Evolutionary conservation across 2,797 vertebrate genomes (phyloP).

Genomic region (Hemitrygon akajei): DNA sequence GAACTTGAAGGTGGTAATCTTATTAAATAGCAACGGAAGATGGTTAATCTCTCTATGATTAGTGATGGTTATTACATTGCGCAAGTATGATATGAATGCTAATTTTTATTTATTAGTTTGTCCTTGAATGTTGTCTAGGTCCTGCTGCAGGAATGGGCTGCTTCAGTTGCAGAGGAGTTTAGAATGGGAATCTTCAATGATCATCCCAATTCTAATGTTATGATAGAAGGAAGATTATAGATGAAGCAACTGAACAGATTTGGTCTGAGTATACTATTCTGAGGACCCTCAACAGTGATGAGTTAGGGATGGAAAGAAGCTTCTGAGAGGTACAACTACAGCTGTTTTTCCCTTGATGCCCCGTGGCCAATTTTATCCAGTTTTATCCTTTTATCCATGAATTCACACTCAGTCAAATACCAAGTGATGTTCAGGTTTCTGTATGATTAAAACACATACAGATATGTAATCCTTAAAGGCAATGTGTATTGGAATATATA

Average conservation of each 20-base stretch:
- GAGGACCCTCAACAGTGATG: not conserved
- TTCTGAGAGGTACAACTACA: not conserved
- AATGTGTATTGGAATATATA: too few relatives aligned
- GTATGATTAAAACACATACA: too few relatives aligned
- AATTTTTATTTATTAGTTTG: not conserved
- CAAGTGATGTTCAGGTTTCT: not conserved
- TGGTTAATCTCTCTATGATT: not conserved
- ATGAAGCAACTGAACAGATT: not conserved
- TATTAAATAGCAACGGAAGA: not conserved
- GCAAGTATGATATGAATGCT: not conserved
- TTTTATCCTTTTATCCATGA: not conserved
- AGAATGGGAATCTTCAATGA: not conserved
- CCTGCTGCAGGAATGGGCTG: not conserved
- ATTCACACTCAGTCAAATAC: not conserved
- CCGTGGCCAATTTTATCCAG: not conserved
- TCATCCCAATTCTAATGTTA: not conserved
- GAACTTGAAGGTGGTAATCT: not conserved
- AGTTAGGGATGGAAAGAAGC: not conserved
- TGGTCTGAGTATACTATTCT: not conserved
- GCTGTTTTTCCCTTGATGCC: not conserved
- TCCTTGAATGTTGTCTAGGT: not conserved
- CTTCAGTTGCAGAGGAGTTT: not conserved
- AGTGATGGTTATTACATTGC: not conserved
- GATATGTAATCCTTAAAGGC: too few relatives aligned
- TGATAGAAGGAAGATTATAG: not conserved